These are phyloP conservation scores for Plecotus auritus DNA, from an alignment of 2,113 vertebrate genomes.

Conservation along the genomic window DNA sequence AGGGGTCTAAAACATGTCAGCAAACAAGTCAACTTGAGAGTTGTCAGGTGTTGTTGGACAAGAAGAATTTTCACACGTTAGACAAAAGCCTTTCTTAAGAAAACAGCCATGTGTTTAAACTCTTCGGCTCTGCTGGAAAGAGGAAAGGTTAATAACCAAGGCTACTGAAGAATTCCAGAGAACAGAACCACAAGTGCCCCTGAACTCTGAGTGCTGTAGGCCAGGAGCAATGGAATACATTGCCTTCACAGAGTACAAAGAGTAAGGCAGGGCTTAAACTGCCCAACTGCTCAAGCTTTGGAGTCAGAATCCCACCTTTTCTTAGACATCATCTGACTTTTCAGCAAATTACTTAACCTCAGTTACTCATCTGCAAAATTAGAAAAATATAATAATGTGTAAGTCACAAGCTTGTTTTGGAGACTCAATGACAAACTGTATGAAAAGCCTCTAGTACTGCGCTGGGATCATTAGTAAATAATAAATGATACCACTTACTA, in stretches of 20 bases:
- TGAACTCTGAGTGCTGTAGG: not conserved
- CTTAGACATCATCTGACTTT: not conserved
- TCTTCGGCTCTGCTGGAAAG: not conserved
- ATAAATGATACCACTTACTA: not conserved
- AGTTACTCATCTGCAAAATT: slow-evolving; percentile 16
- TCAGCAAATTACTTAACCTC: not conserved
- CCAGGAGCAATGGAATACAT: not conserved
- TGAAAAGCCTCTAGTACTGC: not conserved
- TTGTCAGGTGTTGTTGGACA: not conserved
- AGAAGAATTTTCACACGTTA: not conserved
- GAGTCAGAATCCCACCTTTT: not conserved
- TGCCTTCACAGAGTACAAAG: not conserved
- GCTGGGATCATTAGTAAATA: not conserved
- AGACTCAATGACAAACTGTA: not conserved
- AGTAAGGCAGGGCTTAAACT: not conserved
- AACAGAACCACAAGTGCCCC: not conserved
- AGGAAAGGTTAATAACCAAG: not conserved
- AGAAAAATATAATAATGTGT: not conserved
- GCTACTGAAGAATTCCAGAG: not conserved
- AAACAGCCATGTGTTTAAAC: not conserved
- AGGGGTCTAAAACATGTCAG: not conserved
- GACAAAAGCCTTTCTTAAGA: not conserved
- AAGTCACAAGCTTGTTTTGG: not conserved
- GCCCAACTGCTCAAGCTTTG: not conserved
- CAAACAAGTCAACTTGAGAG: not conserved